Conservation (phyloP, 1,140 invertebrate species). For the Philopotamus ludificatus region DNA sequence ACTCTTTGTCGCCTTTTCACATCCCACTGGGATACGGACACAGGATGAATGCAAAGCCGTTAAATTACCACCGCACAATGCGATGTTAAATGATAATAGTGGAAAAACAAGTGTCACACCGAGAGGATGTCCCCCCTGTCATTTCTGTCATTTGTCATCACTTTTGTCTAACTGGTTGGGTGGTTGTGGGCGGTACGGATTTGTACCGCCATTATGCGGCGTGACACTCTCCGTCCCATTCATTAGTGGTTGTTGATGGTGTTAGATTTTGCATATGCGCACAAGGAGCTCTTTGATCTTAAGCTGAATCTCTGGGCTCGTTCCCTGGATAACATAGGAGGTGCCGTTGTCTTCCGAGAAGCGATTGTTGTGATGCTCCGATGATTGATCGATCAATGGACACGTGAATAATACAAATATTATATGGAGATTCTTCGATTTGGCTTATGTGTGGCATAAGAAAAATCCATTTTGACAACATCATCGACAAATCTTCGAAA, state of each 20-base stretch:
- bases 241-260: background rate
- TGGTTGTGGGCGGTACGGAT: constrained; percentile 16
- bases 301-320: background rate
- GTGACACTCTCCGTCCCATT: background rate
- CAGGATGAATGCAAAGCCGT: background rate
- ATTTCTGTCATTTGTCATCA: constrained; percentile 14
- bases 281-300: background rate
- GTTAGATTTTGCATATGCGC: background rate
- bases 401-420: too few relatives aligned
- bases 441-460: too few relatives aligned
- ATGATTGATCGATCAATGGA: too few relatives aligned
- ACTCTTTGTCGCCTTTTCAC: background rate
- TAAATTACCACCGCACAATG: background rate
- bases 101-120: constrained; percentile 15
- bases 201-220: background rate
- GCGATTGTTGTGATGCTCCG: too few relatives aligned
- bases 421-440: too few relatives aligned
- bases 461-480: too few relatives aligned
- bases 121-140: background rate
- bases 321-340: too few relatives aligned
- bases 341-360: too few relatives aligned
- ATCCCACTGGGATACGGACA: background rate
- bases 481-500: too few relatives aligned
- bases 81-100: background rate
- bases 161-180: background rate